phyloP scores from a whole-genome alignment of 2,113 vertebrate genomes.

The Cynocephalus volans region DNA sequence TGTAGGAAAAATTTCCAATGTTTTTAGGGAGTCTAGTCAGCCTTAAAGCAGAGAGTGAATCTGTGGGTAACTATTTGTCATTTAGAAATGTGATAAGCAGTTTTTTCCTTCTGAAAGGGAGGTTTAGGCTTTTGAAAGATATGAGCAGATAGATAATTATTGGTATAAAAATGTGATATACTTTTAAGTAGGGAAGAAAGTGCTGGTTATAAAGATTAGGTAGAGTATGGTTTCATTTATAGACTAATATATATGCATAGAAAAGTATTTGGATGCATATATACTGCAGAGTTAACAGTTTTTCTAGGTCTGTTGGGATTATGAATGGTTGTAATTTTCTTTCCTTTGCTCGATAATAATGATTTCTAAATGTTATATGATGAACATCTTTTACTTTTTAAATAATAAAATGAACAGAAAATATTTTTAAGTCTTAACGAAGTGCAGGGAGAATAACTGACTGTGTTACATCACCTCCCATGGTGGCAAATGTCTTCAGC shows the following conservation, averaged over 20 bases:
- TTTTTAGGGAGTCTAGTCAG: background rate
- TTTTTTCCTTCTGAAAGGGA: slow-evolving; percentile 20
- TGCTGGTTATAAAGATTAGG: slow-evolving; percentile 15
- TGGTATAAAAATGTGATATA: background rate
- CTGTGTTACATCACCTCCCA: slow-evolving; percentile 3
- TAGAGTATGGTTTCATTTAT: background rate
- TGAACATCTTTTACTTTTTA: slow-evolving; percentile 64
- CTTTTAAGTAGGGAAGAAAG: background rate
- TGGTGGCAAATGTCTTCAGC: slow-evolving; percentile 40
- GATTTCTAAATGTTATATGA: slow-evolving; percentile 68
- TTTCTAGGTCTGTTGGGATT: slow-evolving; percentile 49
- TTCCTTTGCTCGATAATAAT: slow-evolving; percentile 69
- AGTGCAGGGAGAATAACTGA: slow-evolving; percentile 49
- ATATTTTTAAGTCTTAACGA: slow-evolving; percentile 70
- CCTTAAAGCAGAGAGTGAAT: background rate
- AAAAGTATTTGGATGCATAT: background rate
- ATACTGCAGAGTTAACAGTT: slow-evolving; percentile 52
- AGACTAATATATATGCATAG: background rate
- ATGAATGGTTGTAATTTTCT: slow-evolving; percentile 81
- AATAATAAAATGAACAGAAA: slow-evolving; percentile 71
- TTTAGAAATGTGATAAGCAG: slow-evolving; percentile 7
- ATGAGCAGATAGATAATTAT: slow-evolving; percentile 20
- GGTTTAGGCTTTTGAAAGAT: slow-evolving; percentile 4
- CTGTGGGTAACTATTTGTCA: background rate
- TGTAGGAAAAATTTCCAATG: background rate